Conservation (phyloP, 1,140 invertebrate species). For the Panagrolaimus sp. region DNA sequence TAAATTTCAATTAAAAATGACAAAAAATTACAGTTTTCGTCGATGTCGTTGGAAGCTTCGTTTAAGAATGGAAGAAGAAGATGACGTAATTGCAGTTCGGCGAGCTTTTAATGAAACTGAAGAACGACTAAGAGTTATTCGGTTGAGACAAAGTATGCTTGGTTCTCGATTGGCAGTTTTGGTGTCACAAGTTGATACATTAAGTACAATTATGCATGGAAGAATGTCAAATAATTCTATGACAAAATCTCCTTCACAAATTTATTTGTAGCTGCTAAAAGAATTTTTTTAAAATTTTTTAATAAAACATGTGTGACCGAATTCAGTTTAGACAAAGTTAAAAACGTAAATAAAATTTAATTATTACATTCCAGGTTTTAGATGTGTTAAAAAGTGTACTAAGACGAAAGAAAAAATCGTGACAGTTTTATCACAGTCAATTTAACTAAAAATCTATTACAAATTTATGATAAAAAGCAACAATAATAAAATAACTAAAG, state of each 20-base stretch:
- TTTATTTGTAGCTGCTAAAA: conserved; percentile 7
- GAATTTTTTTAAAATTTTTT: too few relatives aligned
- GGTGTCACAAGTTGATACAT: conserved; percentile 20
- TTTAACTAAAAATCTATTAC: too few relatives aligned
- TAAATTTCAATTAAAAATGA: conserved; percentile 20
- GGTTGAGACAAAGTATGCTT: conserved; percentile 30
- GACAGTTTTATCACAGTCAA: too few relatives aligned
- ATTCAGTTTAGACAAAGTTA: too few relatives aligned
- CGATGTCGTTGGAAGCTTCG: conserved; percentile 47
- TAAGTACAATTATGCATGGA: conserved; percentile 8
- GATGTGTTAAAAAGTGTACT: too few relatives aligned
- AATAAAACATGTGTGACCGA: too few relatives aligned
- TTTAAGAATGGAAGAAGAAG: conserved; percentile 47
- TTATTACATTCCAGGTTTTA: too few relatives aligned
- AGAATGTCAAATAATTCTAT: too few relatives aligned
- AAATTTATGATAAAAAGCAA: too few relatives aligned
- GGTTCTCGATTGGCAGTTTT: conserved; percentile 24
- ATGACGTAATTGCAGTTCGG: conserved; percentile 38
- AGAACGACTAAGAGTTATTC: conserved; percentile 25
- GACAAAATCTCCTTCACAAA: background rate
- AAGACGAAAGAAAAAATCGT: too few relatives aligned
- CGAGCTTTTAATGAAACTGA: conserved; percentile 34
- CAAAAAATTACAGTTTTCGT: conserved; percentile 39
- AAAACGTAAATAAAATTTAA: too few relatives aligned
- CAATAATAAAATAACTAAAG: too few relatives aligned